These are phyloP conservation scores for Pemphredon lugubris DNA, from an alignment of 2,888 invertebrate genomes.

Conservation along the genomic window DNA sequence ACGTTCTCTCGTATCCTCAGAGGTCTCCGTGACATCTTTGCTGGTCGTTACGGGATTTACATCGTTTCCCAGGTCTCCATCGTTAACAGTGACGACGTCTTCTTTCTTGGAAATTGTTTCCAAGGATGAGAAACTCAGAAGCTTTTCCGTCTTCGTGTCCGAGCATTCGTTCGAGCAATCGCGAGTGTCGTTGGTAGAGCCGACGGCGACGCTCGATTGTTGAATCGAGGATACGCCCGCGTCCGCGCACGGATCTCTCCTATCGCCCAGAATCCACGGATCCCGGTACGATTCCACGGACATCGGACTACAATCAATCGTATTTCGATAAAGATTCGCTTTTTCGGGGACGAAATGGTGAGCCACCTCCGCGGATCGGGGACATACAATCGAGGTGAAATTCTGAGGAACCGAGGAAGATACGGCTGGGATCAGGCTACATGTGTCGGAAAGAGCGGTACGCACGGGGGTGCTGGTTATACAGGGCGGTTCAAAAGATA, in stretches of 20 bases:
- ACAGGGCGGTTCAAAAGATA: constrained; percentile 72
- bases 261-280: constrained; percentile 10
- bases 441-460: constrained; percentile 67
- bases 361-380: constrained; percentile 44
- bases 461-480: constrained; percentile 79
- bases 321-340: constrained; percentile 18
- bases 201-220: background rate
- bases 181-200: background rate
- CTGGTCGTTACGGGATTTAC: background rate
- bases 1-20: too few species aligned
- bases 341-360: constrained; percentile 37
- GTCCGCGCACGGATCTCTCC: background rate
- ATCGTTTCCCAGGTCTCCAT: background rate
- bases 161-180: constrained; percentile 1
- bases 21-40: too few species aligned
- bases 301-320: constrained; percentile 20
- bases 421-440: constrained; percentile 43
- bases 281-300: background rate
- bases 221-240: background rate
- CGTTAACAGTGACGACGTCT: background rate
- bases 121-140: background rate
- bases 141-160: constrained; percentile 14
- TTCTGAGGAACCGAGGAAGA: constrained; percentile 16
- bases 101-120: background rate
- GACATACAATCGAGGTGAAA: constrained; percentile 21